Conservation (phyloP, 2,888 invertebrate species). For the Caenorhabditis sinica region DNA sequence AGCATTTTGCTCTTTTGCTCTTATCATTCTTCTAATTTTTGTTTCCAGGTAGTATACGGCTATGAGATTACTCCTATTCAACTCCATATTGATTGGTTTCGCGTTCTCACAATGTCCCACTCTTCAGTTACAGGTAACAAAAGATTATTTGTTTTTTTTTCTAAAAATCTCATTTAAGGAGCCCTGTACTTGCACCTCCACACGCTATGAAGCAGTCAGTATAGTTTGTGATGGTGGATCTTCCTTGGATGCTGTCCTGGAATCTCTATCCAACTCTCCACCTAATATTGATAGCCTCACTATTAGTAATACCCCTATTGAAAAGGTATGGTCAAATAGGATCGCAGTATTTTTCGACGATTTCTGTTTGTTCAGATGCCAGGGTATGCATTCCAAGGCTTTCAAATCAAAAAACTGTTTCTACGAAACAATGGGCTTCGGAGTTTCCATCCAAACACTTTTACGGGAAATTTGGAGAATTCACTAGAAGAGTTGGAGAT, state of each 20-base stretch:
- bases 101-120: constrained; percentile 21
- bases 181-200: constrained; percentile 78
- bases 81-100: constrained; percentile 7
- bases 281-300: constrained; percentile 77
- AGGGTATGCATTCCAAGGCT: constrained; percentile 77
- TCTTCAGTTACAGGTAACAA: constrained; percentile 12
- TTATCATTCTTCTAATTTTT: background rate
- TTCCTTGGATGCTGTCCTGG: constrained; percentile 73
- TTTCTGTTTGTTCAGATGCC: constrained; percentile 70
- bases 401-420: constrained; percentile 75
- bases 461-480: constrained; percentile 72
- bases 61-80: constrained; percentile 26
- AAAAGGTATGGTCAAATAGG: constrained; percentile 49
- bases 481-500: constrained; percentile 79
- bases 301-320: constrained; percentile 80
- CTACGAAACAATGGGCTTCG: constrained; percentile 79
- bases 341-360: background rate
- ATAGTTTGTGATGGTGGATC: constrained; percentile 79
- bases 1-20: constrained; percentile 22
- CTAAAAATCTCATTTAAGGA: constrained; percentile 53
- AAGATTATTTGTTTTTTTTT: background rate
- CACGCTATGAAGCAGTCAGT: constrained; percentile 78
- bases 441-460: constrained; percentile 76
- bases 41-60: background rate
- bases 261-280: constrained; percentile 72